These are phyloP conservation scores for Paramormyrops hopkinsi DNA, from an alignment of 2,797 vertebrate genomes.

Conservation along the genomic window DNA sequence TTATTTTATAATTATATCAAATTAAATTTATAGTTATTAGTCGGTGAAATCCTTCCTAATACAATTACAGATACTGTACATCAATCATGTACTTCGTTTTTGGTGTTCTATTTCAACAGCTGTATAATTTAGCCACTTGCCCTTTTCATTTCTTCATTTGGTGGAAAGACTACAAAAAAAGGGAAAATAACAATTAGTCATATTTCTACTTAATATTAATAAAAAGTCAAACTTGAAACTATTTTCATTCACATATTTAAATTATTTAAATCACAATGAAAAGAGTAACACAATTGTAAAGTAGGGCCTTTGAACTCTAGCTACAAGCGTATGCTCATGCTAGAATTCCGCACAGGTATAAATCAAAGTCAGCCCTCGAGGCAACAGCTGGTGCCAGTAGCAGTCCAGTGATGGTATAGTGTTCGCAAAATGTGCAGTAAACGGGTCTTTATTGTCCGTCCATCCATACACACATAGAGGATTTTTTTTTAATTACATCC, in stretches of 20 bases:
- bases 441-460: neutral
- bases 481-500: neutral
- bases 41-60: neutral
- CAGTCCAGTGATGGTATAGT: neutral
- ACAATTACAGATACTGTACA: neutral
- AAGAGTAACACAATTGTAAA: neutral
- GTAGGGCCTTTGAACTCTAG: neutral
- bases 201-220: neutral
- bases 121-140: neutral
- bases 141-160: neutral
- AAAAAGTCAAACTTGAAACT: neutral
- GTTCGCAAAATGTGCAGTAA: neutral
- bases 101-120: neutral
- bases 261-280: neutral
- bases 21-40: neutral
- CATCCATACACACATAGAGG: neutral
- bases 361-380: neutral
- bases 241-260: neutral
- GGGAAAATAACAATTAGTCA: neutral
- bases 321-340: neutral
- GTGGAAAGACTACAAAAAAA: neutral
- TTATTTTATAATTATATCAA: too few species aligned
- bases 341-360: neutral
- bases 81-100: neutral
- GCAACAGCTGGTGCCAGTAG: neutral